Conservation (phyloP, 2,888 invertebrate species). For the Athalia cordata region DNA sequence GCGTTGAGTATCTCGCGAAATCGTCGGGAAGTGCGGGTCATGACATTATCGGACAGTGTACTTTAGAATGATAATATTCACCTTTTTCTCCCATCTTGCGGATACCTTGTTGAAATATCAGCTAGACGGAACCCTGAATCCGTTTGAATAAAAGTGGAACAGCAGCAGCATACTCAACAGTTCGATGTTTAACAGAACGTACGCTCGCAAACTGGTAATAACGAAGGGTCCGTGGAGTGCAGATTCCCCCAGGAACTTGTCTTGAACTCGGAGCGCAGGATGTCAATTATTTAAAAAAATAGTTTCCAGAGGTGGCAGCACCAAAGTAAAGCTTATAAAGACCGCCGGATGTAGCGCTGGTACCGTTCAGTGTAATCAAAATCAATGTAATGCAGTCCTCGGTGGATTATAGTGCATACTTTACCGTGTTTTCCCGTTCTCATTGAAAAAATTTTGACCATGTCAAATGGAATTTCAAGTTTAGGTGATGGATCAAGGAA, state of each 20-base stretch:
- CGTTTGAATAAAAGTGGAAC: not conserved
- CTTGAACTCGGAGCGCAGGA: too few species aligned
- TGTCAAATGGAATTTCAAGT: constrained; percentile 64
- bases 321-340: not conserved
- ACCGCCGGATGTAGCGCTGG: constrained; percentile 6
- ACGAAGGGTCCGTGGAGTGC: too few species aligned
- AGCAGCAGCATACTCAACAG: not conserved
- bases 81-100: constrained; percentile 37
- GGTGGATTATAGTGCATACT: constrained; percentile 53
- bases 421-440: constrained; percentile 27
- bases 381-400: constrained; percentile 61
- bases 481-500: constrained; percentile 55
- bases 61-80: not conserved
- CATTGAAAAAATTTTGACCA: constrained; percentile 45
- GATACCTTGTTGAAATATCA: not conserved
- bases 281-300: too few species aligned
- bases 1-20: not conserved
- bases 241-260: too few species aligned
- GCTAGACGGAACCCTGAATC: constrained; percentile 1
- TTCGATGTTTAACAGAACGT: too few species aligned
- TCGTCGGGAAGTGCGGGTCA: not conserved
- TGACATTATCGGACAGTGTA: not conserved
- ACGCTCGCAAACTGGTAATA: too few species aligned
- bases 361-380: constrained; percentile 58
- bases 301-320: not conserved